A percentile compares a stretch with the other conserved stretches of the same genome.
Conservation (phyloP, 2,888 invertebrate species). For the Fragum fragum region DNA sequence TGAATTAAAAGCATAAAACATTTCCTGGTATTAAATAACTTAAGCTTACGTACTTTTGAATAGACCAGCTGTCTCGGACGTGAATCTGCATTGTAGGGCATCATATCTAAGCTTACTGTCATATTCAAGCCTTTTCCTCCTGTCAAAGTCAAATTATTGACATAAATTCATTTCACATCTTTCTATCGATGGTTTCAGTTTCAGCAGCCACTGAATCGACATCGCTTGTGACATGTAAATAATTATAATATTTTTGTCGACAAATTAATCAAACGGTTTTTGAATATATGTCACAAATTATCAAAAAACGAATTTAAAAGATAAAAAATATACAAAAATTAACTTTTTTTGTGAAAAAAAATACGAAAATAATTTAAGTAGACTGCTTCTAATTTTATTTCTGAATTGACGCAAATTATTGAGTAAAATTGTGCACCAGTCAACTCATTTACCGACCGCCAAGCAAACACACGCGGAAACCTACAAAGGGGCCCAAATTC, state of each 20-base stretch:
- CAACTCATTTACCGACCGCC: constrained; percentile 15
- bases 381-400: constrained; percentile 11
- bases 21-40: constrained; percentile 27
- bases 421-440: constrained; percentile 13
- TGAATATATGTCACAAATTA: too few relatives aligned
- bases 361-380: not conserved
- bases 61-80: constrained; percentile 79
- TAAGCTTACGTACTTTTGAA: constrained; percentile 27
- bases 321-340: too few relatives aligned
- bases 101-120: constrained; percentile 77
- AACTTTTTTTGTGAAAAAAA: too few relatives aligned
- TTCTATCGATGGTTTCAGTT: constrained; percentile 30
- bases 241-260: too few relatives aligned
- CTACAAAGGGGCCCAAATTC: not conserved
- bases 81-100: constrained; percentile 77
- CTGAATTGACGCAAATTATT: not conserved
- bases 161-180: constrained; percentile 7
- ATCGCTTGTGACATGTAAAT: constrained; percentile 13
- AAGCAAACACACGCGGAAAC: constrained; percentile 68
- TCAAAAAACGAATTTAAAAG: not conserved
- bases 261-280: too few relatives aligned
- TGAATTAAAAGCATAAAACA: not conserved
- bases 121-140: constrained; percentile 44
- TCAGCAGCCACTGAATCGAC: constrained; percentile 38
- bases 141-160: not conserved